A percentile compares a stretch with the other conserved stretches of the same genome.
These are phyloP conservation scores for Glaucopsyche alexis DNA, from an alignment of 2,888 invertebrate genomes.

Conservation along the genomic window DNA sequence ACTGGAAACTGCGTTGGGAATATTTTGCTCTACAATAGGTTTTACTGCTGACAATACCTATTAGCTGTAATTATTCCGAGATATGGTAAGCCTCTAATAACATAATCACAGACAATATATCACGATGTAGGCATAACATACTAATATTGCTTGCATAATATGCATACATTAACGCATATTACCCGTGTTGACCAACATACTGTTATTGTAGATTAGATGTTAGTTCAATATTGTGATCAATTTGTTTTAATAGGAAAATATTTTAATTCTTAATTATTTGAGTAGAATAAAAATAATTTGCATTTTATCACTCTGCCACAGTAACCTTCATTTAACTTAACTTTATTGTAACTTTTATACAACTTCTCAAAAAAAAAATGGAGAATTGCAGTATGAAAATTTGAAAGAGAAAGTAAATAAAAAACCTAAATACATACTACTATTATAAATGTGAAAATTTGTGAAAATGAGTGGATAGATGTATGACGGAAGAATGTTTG, in stretches of 20 bases:
- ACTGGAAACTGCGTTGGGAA: not conserved
- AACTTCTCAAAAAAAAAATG: no score
- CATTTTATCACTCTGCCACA: no score
- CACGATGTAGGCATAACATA: conserved; percentile 6
- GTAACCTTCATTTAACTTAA: no score
- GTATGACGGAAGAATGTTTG: no score
- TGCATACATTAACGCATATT: conserved; percentile 9
- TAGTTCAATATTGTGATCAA: not conserved
- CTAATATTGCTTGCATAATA: conserved; percentile 26
- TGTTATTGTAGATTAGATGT: not conserved
- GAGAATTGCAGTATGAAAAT: no score
- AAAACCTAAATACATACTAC: no score
- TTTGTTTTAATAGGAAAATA: not conserved
- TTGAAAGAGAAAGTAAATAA: no score
- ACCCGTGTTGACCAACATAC: conserved; percentile 8
- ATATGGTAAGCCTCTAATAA: conserved; percentile 22
- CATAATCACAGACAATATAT: conserved; percentile 23
- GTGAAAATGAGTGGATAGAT: no score
- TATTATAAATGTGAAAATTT: no score
- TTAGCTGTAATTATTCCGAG: conserved; percentile 5
- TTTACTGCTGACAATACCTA: not conserved
- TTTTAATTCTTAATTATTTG: not conserved
- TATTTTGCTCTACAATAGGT: not conserved
- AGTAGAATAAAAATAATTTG: not conserved
- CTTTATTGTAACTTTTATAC: no score